Conservation (phyloP, 2,113 vertebrate species). For the Zapornia atra region DNA sequence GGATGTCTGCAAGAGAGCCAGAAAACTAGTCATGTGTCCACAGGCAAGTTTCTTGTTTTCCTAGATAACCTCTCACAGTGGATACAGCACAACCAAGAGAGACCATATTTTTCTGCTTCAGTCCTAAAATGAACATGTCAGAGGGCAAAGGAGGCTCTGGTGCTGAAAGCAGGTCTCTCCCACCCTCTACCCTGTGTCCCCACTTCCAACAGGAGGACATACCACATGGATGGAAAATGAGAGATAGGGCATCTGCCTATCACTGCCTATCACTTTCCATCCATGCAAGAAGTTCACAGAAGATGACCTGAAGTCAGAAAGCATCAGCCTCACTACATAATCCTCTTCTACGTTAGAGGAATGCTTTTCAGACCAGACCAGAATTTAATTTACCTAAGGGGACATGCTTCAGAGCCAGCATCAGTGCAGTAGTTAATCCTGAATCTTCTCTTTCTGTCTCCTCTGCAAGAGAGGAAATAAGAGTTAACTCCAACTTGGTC, state of each 20-base stretch:
- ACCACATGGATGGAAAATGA: rapidly evolving
- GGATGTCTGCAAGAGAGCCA: not conserved
- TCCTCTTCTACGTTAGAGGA: not conserved
- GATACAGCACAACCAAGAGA: not conserved
- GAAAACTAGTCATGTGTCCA: not conserved
- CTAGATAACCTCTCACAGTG: not conserved
- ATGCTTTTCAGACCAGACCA: not conserved
- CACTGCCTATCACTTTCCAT: not conserved
- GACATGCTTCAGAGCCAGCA: not conserved
- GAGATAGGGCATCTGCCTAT: not conserved
- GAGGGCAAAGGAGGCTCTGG: not conserved
- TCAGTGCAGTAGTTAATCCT: not conserved
- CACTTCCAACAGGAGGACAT: rapidly evolving
- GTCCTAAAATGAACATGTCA: not conserved
- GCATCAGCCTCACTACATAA: not conserved
- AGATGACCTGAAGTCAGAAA: not conserved
- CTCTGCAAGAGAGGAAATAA: not conserved
- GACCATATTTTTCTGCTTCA: not conserved
- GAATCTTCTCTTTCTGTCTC: not conserved
- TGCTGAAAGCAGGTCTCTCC: not conserved
- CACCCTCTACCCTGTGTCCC: not conserved
- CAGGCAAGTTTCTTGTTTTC: not conserved
- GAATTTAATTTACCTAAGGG: not conserved
- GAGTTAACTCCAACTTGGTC: not conserved
- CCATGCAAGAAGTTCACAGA: not conserved